phyloP scores from a whole-genome alignment of 2,797 vertebrate genomes.

The Sebastes glaucus region DNA sequence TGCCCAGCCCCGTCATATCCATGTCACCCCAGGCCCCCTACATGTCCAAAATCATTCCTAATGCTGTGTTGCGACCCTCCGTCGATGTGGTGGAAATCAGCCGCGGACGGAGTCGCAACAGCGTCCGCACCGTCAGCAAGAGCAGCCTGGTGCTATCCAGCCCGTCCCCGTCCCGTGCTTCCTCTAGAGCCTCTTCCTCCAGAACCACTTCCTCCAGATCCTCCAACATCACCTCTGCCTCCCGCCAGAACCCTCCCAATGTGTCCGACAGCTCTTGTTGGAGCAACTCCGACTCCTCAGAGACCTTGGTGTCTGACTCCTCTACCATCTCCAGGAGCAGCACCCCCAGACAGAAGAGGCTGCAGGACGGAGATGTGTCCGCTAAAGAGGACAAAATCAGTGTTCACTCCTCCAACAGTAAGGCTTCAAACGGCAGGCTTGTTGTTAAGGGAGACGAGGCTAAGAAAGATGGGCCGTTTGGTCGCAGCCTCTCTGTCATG shows the following conservation, averaged over 20 bases:
- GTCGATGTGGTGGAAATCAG: slow-evolving; percentile 94
- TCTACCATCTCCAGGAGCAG: slow-evolving; percentile 92
- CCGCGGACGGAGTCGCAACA: slow-evolving; percentile 87
- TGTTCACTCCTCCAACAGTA: slow-evolving; percentile 62
- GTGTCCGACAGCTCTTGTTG: slow-evolving; percentile 81
- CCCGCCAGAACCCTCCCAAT: slow-evolving; percentile 39
- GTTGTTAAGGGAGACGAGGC: slow-evolving; percentile 34
- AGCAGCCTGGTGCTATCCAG: slow-evolving; percentile 92
- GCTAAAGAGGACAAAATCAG: slow-evolving; percentile 62
- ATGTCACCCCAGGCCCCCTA: slow-evolving; percentile 96
- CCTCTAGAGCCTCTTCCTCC: slow-evolving; percentile 84
- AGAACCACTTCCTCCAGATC: slow-evolving; percentile 85
- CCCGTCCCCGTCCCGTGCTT: slow-evolving; percentile 87
- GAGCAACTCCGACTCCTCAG: slow-evolving; percentile 93
- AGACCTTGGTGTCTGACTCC: slow-evolving; percentile 94
- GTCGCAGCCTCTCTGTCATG: slow-evolving; percentile 89
- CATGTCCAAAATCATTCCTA: slow-evolving; percentile 97
- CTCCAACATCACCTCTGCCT: slow-evolving; percentile 80
- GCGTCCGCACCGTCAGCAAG: slow-evolving; percentile 88
- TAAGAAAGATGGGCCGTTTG: slow-evolving; percentile 74
- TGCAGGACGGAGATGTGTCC: slow-evolving; percentile 23
- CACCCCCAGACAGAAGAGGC: slow-evolving; percentile 58
- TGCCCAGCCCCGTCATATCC: slow-evolving; percentile 88
- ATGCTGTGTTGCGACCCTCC: slow-evolving; percentile 92
- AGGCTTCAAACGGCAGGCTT: slow-evolving; percentile 55